Base-by-base conservation (phyloP, 2,797 vertebrate species). In the Syngnathus acus region DNA sequence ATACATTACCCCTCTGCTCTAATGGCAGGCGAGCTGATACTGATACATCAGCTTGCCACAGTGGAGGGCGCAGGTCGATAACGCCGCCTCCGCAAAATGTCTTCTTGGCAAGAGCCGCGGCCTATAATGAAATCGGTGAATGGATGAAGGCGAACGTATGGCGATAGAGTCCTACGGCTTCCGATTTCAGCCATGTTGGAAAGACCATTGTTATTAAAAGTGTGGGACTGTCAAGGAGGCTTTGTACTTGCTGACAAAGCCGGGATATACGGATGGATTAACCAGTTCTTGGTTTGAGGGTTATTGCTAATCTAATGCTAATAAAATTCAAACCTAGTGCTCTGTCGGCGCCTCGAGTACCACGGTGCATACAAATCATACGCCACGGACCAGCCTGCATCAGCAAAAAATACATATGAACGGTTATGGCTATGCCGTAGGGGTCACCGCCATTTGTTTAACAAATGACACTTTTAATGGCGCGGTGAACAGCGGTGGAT, bases 161-260 rank as follows among this genome's bases (percentile, higher is more conserved):
- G 69, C 51, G 59, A 77, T 37, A 66, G 67, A 72, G 71, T 76
- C 65, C 69, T 61, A 62, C 65, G 67, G 69, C 62, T 39, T 71
- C 74, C 39, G 42, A 69, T 79, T 68, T 72, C 72, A 64, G 72
- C 70, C 70, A 63, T 45, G 71, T 61, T 70, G 70, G 74, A 74
- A 75, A 82, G 72, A 72, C 81, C 75, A 81, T 88, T 82, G 84
- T 84, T 78, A 80, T 89, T 85, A 89, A 82, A 80, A 66, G 70
- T 37, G 60, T 80, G 74, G 65, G 77, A 84, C 82, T 76, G 73
- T 57, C 65, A 84, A 75, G 73, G 65, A 73, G 72, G 72, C 72
- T 65, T 76, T 64, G 16, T 68, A 64, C 58, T 3, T 88, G 89
- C 89, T 90, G 90, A 91, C 80, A 74, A 74, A 76, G 87, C 86